Conservation (phyloP, 35 echinoderm and acorn worm genomes). For the Heliocidaris tuberculata region DNA sequence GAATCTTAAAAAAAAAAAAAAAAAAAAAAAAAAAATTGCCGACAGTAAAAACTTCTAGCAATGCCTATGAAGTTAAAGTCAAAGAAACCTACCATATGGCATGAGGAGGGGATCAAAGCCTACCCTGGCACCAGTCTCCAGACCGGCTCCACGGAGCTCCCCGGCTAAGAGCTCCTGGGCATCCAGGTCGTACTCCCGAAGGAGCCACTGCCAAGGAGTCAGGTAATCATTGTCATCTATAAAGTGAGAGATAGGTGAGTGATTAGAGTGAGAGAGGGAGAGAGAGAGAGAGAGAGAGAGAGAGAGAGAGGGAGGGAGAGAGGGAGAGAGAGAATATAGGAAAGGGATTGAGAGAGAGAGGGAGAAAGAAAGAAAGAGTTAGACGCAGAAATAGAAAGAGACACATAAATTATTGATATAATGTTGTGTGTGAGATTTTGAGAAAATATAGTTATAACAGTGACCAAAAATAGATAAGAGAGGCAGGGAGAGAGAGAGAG, state of each 20-base stretch:
- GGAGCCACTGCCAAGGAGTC: conserved; percentile 25
- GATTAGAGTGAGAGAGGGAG: not conserved
- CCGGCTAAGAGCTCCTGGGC: not conserved
- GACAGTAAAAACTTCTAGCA: too few species aligned
- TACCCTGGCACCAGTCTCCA: not conserved
- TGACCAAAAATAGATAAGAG: not conserved
- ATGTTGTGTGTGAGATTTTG: too few species aligned
- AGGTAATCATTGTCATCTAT: conserved; percentile 25
- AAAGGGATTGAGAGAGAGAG: not conserved
- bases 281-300: not conserved
- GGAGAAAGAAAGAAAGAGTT: not conserved
- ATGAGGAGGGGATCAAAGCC: conserved; percentile 29
- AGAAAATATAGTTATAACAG: too few species aligned
- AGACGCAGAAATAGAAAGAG: not conserved
- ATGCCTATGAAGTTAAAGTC: too few species aligned
- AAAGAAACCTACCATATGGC: conserved; percentile 7
- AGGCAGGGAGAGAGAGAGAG: not conserved
- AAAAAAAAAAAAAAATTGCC: too few species aligned
- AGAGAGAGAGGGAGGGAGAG: too few species aligned
- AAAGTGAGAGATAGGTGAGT: not conserved
- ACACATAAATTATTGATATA: not conserved
- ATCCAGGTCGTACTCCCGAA: conserved; percentile 29
- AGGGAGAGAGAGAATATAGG: not conserved
- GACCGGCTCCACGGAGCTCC: conserved; percentile 31
- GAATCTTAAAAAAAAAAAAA: too few species aligned